These are phyloP conservation scores for Phymanthus crucifer DNA, from an alignment of 92 coral and sea anemone genomes.

Conservation along the genomic window DNA sequence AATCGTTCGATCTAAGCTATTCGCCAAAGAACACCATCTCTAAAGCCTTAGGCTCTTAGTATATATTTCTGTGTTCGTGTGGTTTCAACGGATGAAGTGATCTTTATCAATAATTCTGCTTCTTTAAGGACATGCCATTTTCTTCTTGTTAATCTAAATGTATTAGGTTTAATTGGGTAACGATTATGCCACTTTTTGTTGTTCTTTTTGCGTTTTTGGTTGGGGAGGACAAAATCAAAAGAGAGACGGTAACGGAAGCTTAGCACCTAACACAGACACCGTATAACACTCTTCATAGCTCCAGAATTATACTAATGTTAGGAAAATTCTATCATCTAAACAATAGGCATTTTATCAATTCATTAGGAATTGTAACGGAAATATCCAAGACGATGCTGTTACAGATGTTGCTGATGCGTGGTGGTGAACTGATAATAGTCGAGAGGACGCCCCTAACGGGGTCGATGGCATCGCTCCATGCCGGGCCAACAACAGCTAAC, in stretches of 20 bases:
- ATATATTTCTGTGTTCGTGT: neutral
- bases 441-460: slow-evolving; percentile 40
- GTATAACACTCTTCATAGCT: slow-evolving; percentile 12
- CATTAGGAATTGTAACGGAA: slow-evolving; percentile 36
- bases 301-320: slow-evolving; percentile 18
- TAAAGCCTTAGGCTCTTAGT: neutral
- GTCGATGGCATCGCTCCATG: slow-evolving; percentile 18
- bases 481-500: slow-evolving; percentile 14
- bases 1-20: neutral
- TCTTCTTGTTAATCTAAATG: slow-evolving; percentile 21
- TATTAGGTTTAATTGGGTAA: slow-evolving; percentile 26
- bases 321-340: slow-evolving; percentile 22
- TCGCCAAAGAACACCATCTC: neutral
- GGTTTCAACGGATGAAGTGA: slow-evolving; percentile 10
- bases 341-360: slow-evolving; percentile 34
- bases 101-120: slow-evolving; percentile 25
- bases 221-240: neutral
- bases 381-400: slow-evolving; percentile 10
- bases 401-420: slow-evolving; percentile 31
- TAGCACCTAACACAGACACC: slow-evolving; percentile 11
- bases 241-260: neutral
- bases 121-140: slow-evolving; percentile 25
- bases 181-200: slow-evolving; percentile 5
- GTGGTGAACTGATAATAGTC: slow-evolving; percentile 19
- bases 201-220: neutral